These are phyloP conservation scores for Bombus vancouverensis DNA, from an alignment of 1,140 invertebrate species.

Conservation along the genomic window DNA sequence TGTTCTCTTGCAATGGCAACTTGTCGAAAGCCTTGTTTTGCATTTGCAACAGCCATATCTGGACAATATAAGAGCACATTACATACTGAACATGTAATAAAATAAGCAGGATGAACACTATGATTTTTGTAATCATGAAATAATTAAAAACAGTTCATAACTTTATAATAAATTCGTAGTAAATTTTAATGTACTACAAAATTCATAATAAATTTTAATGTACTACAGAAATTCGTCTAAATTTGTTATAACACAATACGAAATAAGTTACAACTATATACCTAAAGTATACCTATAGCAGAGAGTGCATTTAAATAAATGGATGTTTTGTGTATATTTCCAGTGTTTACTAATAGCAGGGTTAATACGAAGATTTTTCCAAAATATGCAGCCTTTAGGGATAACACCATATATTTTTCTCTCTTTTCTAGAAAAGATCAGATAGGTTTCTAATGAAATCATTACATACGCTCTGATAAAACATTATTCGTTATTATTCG, in stretches of 20 bases:
- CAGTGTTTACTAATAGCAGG: conserved; percentile 34
- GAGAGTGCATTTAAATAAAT: conserved; percentile 31
- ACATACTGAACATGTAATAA: neutral
- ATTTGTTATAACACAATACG: neutral
- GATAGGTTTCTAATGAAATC: neutral
- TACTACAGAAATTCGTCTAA: neutral
- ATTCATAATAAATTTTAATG: neutral
- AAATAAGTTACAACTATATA: neutral
- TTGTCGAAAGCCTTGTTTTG: conserved; percentile 85
- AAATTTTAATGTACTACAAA: neutral
- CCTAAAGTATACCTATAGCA: conserved; percentile 40
- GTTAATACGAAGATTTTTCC: conserved; percentile 6
- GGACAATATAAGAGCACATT: conserved; percentile 20
- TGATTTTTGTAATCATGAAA: neutral
- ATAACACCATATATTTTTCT: conserved; percentile 19
- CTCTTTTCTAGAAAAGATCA: conserved; percentile 15
- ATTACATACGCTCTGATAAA: neutral
- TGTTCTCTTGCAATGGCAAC: conserved; percentile 84
- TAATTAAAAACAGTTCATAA: neutral
- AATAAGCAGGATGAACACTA: neutral
- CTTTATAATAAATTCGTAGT: neutral
- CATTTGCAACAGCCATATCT: conserved; percentile 76
- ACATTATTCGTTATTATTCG: neutral
- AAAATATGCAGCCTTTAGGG: conserved; percentile 8
- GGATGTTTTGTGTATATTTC: conserved; percentile 19